Conservation (phyloP, 2,113 vertebrate genomes). For the Megaptera novaeangliae region DNA sequence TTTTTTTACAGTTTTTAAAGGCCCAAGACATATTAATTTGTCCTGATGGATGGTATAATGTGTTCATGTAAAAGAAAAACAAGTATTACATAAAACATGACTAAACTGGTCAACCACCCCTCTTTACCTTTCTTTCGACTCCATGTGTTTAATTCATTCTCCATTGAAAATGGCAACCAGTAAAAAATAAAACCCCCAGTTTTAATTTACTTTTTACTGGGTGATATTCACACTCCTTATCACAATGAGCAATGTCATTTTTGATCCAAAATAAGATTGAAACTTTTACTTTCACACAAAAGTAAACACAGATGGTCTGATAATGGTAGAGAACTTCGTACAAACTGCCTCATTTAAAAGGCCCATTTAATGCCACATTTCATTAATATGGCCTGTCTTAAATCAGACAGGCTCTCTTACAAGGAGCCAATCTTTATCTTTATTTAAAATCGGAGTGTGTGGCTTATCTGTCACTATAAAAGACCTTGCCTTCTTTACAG, state of each 20-base stretch:
- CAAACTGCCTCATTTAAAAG: slow-evolving; percentile 50
- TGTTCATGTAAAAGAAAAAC: slow-evolving; percentile 59
- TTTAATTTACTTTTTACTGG: slow-evolving; percentile 44
- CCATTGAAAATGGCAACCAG: slow-evolving; percentile 38
- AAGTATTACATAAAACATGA: slow-evolving; percentile 69
- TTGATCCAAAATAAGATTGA: slow-evolving; percentile 46
- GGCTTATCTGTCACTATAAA: slow-evolving; percentile 58
- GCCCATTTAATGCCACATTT: slow-evolving; percentile 37
- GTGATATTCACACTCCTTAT: slow-evolving; percentile 40
- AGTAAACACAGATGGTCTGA: slow-evolving; percentile 62
- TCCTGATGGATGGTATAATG: slow-evolving; percentile 57
- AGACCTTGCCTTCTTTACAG: slow-evolving; percentile 47
- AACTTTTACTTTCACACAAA: slow-evolving; percentile 63
- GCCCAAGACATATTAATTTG: slow-evolving; percentile 56
- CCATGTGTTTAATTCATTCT: neutral
- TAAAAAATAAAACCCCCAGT: slow-evolving; percentile 45
- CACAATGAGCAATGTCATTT: slow-evolving; percentile 38
- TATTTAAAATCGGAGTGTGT: slow-evolving; percentile 50
- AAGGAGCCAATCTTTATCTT: slow-evolving; percentile 59
- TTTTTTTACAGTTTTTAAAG: slow-evolving; percentile 68
- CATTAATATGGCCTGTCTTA: slow-evolving; percentile 58
- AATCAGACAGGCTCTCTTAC: slow-evolving; percentile 52
- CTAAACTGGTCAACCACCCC: slow-evolving; percentile 42
- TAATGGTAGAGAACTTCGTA: slow-evolving; percentile 51
- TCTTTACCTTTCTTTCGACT: slow-evolving; percentile 27